A percentile compares a stretch with the other conserved stretches of the same genome.
Evolutionary conservation across 2,797 vertebrate species (phyloP).

Genomic region (Gobio occitaniae): DNA sequence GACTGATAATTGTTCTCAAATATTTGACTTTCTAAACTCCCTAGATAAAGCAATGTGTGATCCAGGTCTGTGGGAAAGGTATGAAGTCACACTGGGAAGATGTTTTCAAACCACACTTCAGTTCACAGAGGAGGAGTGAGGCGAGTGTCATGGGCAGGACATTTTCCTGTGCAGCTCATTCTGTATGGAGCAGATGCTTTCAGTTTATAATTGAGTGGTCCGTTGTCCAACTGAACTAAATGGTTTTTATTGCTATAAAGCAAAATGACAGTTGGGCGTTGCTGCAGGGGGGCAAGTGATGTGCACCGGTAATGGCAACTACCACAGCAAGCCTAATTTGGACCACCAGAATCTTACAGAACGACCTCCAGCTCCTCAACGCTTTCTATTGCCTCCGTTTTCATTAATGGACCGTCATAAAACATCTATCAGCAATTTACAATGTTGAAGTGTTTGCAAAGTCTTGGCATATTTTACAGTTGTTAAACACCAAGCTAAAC

Average conservation of each 20-base stretch:
- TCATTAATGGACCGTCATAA: not conserved
- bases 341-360: not conserved
- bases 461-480: not conserved
- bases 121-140: not conserved
- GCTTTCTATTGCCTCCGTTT: not conserved
- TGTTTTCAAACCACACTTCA: not conserved
- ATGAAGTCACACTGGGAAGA: not conserved
- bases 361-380: not conserved
- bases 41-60: not conserved
- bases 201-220: not conserved
- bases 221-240: not conserved
- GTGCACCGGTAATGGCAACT: no score
- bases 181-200: not conserved
- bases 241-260: not conserved
- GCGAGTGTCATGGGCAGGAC: not conserved
- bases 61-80: constrained; percentile 8
- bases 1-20: constrained; percentile 4
- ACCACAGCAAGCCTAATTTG: no score
- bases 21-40: constrained; percentile 28
- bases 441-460: not conserved
- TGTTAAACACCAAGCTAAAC: not conserved
- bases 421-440: not conserved
- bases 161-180: not conserved
- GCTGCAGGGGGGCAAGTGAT: not conserved
- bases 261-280: not conserved